phyloP scores from a whole-genome alignment of 2,888 invertebrate species.

The Caenorhabditis sp. region DNA sequence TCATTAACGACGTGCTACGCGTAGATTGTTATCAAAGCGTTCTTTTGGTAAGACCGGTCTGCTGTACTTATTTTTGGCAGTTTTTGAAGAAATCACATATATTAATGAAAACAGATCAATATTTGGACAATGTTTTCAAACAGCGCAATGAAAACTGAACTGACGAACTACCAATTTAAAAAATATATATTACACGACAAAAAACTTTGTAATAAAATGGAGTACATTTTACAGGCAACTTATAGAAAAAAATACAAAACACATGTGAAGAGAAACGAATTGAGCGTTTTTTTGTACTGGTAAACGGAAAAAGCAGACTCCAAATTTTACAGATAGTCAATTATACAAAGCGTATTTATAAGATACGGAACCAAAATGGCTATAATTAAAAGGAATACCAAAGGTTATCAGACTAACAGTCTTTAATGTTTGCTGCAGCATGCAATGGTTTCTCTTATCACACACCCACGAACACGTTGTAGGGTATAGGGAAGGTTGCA shows the following conservation, averaged over 20 bases:
- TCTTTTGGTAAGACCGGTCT: neutral
- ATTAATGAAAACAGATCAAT: neutral
- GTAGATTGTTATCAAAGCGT: conserved; percentile 26
- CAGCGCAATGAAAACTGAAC: too few species aligned
- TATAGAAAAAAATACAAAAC: too few species aligned
- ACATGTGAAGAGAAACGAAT: too few species aligned
- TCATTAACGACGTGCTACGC: neutral
- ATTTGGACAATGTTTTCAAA: too few species aligned
- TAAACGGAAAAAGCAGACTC: too few species aligned
- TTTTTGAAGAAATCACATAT: neutral
- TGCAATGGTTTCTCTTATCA: conserved; percentile 33
- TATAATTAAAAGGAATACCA: conserved; percentile 26
- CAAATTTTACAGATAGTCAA: too few species aligned
- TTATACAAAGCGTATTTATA: neutral
- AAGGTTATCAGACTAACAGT: conserved; percentile 16
- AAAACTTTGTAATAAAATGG: too few species aligned
- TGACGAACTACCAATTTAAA: too few species aligned
- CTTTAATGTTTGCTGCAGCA: conserved; percentile 46
- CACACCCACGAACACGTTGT: conserved; percentile 33
- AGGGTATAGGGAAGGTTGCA: conserved; percentile 22
- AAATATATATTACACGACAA: too few species aligned
- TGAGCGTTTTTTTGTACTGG: too few species aligned
- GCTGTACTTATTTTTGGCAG: neutral
- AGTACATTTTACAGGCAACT: too few species aligned
- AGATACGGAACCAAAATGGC: neutral